Base-by-base conservation (phyloP, 2,888 invertebrate genomes). In the Thymelicus acteon region DNA sequence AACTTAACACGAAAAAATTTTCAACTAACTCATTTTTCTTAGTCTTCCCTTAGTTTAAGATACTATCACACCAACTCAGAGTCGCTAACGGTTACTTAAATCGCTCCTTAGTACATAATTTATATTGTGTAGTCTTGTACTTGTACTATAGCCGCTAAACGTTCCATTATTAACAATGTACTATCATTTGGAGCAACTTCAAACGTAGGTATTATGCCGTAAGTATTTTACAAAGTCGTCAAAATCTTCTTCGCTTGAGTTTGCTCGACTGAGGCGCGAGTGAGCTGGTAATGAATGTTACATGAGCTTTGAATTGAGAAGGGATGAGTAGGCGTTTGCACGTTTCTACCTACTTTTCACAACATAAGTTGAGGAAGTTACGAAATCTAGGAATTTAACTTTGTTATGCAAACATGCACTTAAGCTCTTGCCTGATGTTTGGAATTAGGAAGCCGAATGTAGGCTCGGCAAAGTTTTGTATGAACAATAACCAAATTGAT, bases 271-370 rank as follows among this genome's bases (percentile, higher is more conserved):
- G 54, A 47, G 63, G 63, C 47, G 48, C 47, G 60, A 61, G 63
- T 69, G 57, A 70, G 58, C 48, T 58, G 12, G 24, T 48, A 63
- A 70, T 70, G 69, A 70, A 70, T 64, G 63, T 70, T 70, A 49
- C 63, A 70, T 70, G 69, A 70, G 69, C 58, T 31, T 64, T 70
- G 63, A 58, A 64, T 64, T 58, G 24, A 69, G 69, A 24, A 24
- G 63, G 37, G 40, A 70, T 64, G 61, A 61, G 49, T 60, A 60
- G 60, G 40, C 60, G 15, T 63, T 63, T 31, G 49, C 39, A 52
- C 48, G 62, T 62, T 48, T 10, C 62, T 62, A 62, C 57, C 13
- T 37, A 57, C 31, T 57, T 57, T 57, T 57, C 57, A 57, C 57
- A 57, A 57, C 57, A 57, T 57, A 57, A 57, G 31, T 37, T 13